Evolutionary conservation across 2,797 vertebrate species (phyloP), one percentile per base, ranked within the genome.

Genomic region (Gymnothorax reevesii): DNA sequence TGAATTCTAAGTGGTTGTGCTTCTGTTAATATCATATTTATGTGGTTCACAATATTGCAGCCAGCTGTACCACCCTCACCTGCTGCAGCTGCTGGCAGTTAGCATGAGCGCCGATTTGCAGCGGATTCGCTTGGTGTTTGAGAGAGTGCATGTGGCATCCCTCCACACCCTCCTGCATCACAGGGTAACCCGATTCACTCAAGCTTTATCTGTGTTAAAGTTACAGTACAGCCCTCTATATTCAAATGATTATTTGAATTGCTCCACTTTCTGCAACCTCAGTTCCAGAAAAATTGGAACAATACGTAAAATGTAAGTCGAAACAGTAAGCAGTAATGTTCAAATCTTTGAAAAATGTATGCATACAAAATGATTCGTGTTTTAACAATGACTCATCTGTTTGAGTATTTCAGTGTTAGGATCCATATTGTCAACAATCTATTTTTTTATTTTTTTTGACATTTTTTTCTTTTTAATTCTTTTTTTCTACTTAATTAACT

Each of bases 21-120:
- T 7, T 52, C 49, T 82, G 59, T 3, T 82, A 49, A 17, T 42
- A 9, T 49, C 10, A 6, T 83, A 57, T 55, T 15, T 7, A n/a
- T 79, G 62, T 52, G n/a, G 60, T 82, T 69, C 7, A 13, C 79
- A 0, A 57, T 83, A 75, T 57, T 89, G 2, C 82, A 95, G 95
- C 82, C 88, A 87, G 64, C 91, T 96, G 84, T 90, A 93, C 87
- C 94, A 95, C 82, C 94, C 95, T 0, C 91, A 93, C 84, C 90
- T 96, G 80, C 88, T 96, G 91, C 92, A 95, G 88, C 89, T 96
- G 83, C 90, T 96, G 94, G 94, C 95, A 0, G 93, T 95, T 84
- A 92, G 93, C 77, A 86, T 92, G 57, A 91, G 92, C 0, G 66
- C 88, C 0, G 93, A 94, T 64, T 90, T 95, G 57, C 85, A 83